Percentiles rank a stretch among this genome's conserved stretches.
These are phyloP conservation scores for Otus scops DNA, from an alignment of 2,797 vertebrate genomes.

Conservation along the genomic window DNA sequence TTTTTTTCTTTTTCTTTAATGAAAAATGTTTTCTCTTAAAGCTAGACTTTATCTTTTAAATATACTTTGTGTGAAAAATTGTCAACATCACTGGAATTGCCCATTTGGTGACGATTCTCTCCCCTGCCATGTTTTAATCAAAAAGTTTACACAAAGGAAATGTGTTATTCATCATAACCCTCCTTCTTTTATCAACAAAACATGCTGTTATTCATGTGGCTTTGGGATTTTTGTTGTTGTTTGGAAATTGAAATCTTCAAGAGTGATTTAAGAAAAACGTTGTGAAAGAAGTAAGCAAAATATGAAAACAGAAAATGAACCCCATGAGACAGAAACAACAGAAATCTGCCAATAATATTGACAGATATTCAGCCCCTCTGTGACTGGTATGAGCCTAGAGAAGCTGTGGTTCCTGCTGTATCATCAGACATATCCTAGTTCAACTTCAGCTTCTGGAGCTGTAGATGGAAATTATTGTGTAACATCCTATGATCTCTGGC, in stretches of 20 bases:
- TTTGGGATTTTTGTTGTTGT: background rate
- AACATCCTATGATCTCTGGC: background rate
- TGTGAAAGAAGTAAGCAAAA: conserved; percentile 10
- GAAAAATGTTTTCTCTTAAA: background rate
- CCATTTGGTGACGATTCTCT: background rate
- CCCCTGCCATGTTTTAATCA: conserved; percentile 13
- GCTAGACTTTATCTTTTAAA: background rate
- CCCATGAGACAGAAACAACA: background rate
- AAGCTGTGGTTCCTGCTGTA: background rate
- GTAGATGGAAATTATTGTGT: background rate
- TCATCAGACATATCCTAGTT: background rate
- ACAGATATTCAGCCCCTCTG: background rate
- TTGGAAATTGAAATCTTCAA: conserved; percentile 24
- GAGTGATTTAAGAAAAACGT: background rate
- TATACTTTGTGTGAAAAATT: background rate
- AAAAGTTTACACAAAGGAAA: conserved; percentile 9
- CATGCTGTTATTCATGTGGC: background rate
- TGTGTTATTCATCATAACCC: background rate
- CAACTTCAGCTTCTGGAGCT: background rate
- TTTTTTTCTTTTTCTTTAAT: background rate
- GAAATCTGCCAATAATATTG: background rate
- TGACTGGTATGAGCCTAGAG: background rate
- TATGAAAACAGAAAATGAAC: background rate
- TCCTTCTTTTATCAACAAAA: conserved; percentile 9
- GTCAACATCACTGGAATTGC: background rate